Evolutionary conservation across 2,797 vertebrate genomes (phyloP).

Genomic region (Melanogrammus aeglefinus): DNA sequence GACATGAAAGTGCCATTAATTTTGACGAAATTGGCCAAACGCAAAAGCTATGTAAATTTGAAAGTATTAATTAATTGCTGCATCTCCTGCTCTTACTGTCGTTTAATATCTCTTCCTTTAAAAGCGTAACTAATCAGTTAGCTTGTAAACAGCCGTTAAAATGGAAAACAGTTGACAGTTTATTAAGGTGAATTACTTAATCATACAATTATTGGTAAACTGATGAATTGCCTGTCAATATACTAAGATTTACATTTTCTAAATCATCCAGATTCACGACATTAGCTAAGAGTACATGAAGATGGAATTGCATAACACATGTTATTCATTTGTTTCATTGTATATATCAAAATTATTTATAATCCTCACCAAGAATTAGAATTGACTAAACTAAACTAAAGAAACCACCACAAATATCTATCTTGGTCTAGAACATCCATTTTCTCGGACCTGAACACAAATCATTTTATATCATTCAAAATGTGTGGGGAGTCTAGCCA

Average conservation of each 20-base stretch:
- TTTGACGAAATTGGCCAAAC: not conserved
- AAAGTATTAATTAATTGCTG: not conserved
- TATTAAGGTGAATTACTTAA: not conserved
- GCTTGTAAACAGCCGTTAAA: not conserved
- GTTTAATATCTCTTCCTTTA: not conserved
- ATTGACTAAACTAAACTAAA: not conserved
- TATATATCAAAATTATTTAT: not conserved
- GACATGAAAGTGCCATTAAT: constrained; percentile 1
- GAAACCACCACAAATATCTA: not conserved
- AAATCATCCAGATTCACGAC: not conserved
- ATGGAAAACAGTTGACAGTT: not conserved
- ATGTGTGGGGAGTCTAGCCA: not conserved
- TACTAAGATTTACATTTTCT: no score
- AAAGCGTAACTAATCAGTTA: not conserved
- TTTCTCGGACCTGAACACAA: not conserved
- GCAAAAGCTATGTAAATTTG: not conserved
- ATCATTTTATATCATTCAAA: not conserved
- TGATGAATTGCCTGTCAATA: not conserved
- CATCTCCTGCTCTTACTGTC: not conserved
- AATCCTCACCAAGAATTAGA: not conserved
- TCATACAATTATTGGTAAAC: not conserved
- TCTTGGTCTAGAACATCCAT: not conserved
- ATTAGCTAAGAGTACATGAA: not conserved
- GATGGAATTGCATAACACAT: not conserved
- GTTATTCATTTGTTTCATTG: no score